A percentile compares a stretch with the other conserved stretches of the same genome.
phyloP scores from a whole-genome alignment of 1,140 invertebrate genomes.

The Oncopodura yosiiana region DNA sequence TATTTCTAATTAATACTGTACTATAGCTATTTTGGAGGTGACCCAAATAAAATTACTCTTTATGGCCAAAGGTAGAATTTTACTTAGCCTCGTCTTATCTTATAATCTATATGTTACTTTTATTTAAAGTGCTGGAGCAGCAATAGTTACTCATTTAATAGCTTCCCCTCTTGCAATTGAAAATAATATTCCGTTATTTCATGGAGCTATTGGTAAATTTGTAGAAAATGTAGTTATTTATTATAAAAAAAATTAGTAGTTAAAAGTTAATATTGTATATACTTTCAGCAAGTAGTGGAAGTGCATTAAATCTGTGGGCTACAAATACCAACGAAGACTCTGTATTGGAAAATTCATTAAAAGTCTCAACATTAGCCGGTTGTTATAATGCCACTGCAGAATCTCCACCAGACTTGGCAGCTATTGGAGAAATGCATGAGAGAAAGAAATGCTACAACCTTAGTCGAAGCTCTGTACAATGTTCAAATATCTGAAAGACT shows the following conservation, averaged over 20 bases:
- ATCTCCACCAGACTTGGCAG: background rate
- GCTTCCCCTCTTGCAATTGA: slow-evolving; percentile 13
- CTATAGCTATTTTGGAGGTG: slow-evolving; percentile 20
- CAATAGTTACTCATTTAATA: slow-evolving; percentile 14
- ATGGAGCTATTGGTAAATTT: slow-evolving; percentile 12
- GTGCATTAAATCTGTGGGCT: slow-evolving; percentile 6
- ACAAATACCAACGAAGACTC: background rate
- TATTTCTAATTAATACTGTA: too few relatives aligned
- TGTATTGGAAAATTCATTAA: background rate
- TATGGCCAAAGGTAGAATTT: slow-evolving; percentile 1
- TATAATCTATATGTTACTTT: background rate
- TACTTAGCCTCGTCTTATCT: background rate
- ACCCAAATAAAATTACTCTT: slow-evolving; percentile 13
- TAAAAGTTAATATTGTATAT: background rate
- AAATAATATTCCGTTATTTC: slow-evolving; percentile 5
- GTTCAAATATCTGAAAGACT: slow-evolving; percentile 1
- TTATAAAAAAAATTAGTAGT: background rate
- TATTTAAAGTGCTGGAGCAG: slow-evolving; percentile 22
- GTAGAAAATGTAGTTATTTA: background rate
- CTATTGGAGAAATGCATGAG: slow-evolving; percentile 14
- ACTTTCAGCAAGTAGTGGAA: background rate
- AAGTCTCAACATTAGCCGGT: background rate
- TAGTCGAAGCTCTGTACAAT: slow-evolving; percentile 8
- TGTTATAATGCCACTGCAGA: background rate
- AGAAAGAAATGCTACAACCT: background rate